These are phyloP conservation scores for Paracyclopina nana DNA, from an alignment of 1,140 invertebrate species.

Conservation along the genomic window DNA sequence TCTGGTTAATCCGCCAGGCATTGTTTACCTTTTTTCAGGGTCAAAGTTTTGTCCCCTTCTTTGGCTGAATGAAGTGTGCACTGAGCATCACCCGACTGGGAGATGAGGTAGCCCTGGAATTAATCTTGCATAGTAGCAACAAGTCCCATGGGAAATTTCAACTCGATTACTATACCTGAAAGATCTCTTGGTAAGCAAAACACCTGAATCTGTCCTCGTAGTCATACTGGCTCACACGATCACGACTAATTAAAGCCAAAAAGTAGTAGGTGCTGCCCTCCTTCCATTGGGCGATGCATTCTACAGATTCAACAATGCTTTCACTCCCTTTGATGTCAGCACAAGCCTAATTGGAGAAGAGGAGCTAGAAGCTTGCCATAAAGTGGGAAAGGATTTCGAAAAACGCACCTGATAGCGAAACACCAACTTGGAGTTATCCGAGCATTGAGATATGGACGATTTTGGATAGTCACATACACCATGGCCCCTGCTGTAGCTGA, in stretches of 20 bases:
- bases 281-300: slow-evolving; percentile 68
- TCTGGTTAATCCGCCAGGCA: neutral
- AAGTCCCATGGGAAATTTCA: too few relatives aligned
- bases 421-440: slow-evolving; percentile 52
- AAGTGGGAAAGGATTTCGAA: too few relatives aligned
- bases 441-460: slow-evolving; percentile 57
- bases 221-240: neutral
- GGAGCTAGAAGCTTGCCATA: too few relatives aligned
- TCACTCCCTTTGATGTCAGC: neutral
- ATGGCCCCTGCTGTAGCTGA: slow-evolving; percentile 51
- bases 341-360: too few relatives aligned
- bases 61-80: slow-evolving; percentile 7
- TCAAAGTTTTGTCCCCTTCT: slow-evolving; percentile 10
- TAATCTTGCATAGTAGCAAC: too few relatives aligned
- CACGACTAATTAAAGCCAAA: slow-evolving; percentile 27
- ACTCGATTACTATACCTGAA: too few relatives aligned
- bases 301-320: slow-evolving; percentile 53
- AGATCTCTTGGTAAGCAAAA: slow-evolving; percentile 3
- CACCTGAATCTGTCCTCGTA: slow-evolving; percentile 9
- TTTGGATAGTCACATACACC: slow-evolving; percentile 40
- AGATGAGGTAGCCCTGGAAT: slow-evolving; percentile 3
- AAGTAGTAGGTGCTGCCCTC: slow-evolving; percentile 66
- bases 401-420: slow-evolving; percentile 80
- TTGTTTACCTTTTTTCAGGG: slow-evolving; percentile 9
- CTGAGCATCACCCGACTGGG: slow-evolving; percentile 7